Percentiles rank a stretch among this genome's conserved stretches.
phyloP scores from a whole-genome alignment of 2,888 invertebrate genomes.

The Chloromyia formosa region DNA sequence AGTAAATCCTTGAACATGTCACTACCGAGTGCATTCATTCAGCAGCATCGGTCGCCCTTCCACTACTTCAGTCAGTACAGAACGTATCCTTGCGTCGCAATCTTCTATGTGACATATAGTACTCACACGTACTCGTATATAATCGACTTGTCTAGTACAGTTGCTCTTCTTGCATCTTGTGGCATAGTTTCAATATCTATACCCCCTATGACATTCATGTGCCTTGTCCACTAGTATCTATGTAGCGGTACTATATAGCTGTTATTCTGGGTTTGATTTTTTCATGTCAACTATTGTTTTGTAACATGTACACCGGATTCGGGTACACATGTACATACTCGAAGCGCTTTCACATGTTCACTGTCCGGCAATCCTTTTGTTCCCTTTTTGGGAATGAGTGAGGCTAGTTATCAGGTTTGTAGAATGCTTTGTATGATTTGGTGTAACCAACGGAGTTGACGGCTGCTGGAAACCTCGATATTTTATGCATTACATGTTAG shows the following conservation, averaged over 20 bases:
- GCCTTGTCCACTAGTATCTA: conserved; percentile 12
- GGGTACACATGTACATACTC: no score
- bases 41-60: neutral
- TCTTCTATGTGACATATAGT: no score
- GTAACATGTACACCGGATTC: neutral
- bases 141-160: no score
- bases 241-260: no score
- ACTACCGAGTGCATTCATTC: conserved; percentile 1
- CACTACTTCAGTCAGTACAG: no score
- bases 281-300: neutral
- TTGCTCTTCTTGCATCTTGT: neutral
- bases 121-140: no score
- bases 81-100: no score
- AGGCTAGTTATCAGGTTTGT: no score
- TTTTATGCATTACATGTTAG: no score
- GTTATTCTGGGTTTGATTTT: conserved; percentile 16
- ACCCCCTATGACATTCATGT: conserved; percentile 5
- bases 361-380: conserved; percentile 20
- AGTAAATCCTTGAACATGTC: conserved; percentile 28
- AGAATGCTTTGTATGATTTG: no score
- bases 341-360: neutral
- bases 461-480: no score
- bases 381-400: neutral
- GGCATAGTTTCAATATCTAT: conserved; percentile 8
- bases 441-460: no score